phyloP scores from a whole-genome alignment of 53 echinoderm and acorn worm species.

The Holothuria scabra region DNA sequence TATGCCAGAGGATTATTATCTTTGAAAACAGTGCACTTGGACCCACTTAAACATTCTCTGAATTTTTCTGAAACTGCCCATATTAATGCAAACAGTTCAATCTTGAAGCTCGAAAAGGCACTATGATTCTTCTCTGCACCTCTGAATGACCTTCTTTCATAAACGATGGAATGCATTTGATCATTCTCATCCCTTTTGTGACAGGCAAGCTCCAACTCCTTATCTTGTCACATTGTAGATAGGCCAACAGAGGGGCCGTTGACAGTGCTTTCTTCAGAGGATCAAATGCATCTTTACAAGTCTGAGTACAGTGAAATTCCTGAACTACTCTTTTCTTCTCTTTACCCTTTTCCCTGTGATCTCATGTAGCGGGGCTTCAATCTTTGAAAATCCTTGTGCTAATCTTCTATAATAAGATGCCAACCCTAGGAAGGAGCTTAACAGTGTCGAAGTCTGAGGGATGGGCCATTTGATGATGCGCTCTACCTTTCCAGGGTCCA shows the following conservation, averaged over 20 bases:
- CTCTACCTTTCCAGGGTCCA: constrained; percentile 48
- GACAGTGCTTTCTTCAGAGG: constrained; percentile 42
- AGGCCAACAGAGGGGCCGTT: constrained; percentile 44
- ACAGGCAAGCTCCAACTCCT: constrained; percentile 40
- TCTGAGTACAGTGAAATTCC: constrained; percentile 19
- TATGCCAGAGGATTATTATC: constrained; percentile 58
- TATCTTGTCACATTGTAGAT: constrained; percentile 45
- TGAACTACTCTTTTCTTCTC: neutral
- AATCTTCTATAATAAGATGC: constrained; percentile 70
- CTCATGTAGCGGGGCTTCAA: constrained; percentile 52
- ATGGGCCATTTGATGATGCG: constrained; percentile 48
- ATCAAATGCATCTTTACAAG: constrained; percentile 8
- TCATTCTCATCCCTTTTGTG: constrained; percentile 43
- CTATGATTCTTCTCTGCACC: constrained; percentile 56
- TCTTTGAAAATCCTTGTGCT: constrained; percentile 45
- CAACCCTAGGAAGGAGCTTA: constrained; percentile 57
- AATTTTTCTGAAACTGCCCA: constrained; percentile 65
- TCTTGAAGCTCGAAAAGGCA: constrained; percentile 61
- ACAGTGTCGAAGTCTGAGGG: constrained; percentile 21
- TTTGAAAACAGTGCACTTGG: constrained; percentile 23
- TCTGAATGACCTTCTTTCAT: constrained; percentile 46
- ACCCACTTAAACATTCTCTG: constrained; percentile 37
- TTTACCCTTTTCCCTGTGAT: constrained; percentile 36
- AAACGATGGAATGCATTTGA: constrained; percentile 41
- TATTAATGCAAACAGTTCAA: constrained; percentile 57